Percentiles rank a stretch among this genome's conserved stretches.
Evolutionary conservation across 2,888 invertebrate species (phyloP).

Genomic region (Poecilobothrus nobilitatus): DNA sequence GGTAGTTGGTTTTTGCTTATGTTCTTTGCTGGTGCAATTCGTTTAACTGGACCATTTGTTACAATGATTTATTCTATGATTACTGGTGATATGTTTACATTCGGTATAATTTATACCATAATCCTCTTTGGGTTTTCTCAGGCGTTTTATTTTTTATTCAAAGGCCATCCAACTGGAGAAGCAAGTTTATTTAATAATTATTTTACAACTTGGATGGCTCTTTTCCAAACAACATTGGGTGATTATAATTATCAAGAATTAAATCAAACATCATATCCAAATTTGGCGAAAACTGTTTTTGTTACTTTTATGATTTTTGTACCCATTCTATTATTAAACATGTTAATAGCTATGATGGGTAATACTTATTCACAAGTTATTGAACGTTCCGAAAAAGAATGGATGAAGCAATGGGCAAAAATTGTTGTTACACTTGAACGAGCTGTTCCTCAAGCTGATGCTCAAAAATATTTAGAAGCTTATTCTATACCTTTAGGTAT

Average conservation of each 20-base stretch:
- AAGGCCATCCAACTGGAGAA: conserved; percentile 75
- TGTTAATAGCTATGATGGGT: conserved; percentile 99
- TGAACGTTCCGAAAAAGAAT: conserved; percentile 97
- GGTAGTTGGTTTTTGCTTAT: conserved; percentile 96
- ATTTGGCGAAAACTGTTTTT: conserved; percentile 91
- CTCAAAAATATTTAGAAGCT: conserved; percentile 84
- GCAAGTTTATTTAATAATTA: conserved; percentile 75
- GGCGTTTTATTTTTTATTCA: conserved; percentile 90
- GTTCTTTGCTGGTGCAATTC: conserved; percentile 96
- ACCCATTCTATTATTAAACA: conserved; percentile 91
- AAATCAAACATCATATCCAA: conserved; percentile 80
- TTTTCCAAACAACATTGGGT: conserved; percentile 95
- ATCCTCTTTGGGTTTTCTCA: conserved; percentile 94
- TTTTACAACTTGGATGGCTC: conserved; percentile 91
- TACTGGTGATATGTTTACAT: conserved; percentile 96
- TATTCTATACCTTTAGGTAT: conserved; percentile 90
- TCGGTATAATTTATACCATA: conserved; percentile 93
- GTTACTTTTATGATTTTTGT: conserved; percentile 96
- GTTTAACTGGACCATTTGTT: conserved; percentile 95
- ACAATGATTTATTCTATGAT: conserved; percentile 99
- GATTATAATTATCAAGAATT: conserved; percentile 95
- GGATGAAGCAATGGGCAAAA: conserved; percentile 99
- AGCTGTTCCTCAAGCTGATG: conserved; percentile 82
- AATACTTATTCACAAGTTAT: conserved; percentile 98
- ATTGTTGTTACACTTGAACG: conserved; percentile 94